phyloP scores from a whole-genome alignment of 1,140 invertebrate species.

The Drosophila ambigua region DNA sequence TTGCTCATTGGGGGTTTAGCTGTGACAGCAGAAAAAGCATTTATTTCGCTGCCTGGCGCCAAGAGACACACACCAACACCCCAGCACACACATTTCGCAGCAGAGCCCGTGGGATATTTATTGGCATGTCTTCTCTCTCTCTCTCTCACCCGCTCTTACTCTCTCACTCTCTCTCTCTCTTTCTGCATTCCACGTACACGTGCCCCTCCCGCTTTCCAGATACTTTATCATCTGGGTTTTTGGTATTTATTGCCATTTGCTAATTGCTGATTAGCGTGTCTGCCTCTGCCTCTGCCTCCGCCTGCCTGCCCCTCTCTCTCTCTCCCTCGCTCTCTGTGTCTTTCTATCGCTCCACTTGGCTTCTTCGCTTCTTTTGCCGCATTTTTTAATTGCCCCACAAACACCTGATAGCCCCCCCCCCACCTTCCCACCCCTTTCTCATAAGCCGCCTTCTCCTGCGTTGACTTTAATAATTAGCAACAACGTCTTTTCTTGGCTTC shows the following conservation, averaged over 20 bases:
- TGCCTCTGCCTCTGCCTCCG: constrained; percentile 1
- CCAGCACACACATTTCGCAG: constrained; percentile 19
- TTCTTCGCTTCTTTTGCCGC: constrained; percentile 30
- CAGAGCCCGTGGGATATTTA: constrained; percentile 56
- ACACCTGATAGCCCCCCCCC: constrained; percentile 2
- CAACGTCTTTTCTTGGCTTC: constrained; percentile 28
- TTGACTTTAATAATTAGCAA: constrained; percentile 70
- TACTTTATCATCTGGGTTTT: no score
- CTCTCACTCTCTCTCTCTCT: neutral
- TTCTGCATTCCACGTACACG: constrained; percentile 28
- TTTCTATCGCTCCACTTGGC: constrained; percentile 45
- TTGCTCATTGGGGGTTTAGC: constrained; percentile 5
- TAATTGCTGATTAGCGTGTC: constrained; percentile 77
- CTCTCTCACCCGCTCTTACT: neutral
- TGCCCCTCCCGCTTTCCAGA: neutral
- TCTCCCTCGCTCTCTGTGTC: neutral
- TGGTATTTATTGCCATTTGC: constrained; percentile 69
- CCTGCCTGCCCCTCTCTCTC: neutral
- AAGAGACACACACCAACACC: no score
- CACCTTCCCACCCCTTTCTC: neutral
- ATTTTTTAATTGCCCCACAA: constrained; percentile 37
- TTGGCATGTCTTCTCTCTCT: constrained; percentile 5
- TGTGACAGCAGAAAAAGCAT: neutral
- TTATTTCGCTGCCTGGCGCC: neutral
- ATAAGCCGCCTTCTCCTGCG: neutral